A percentile compares a stretch with the other conserved stretches of the same genome.
Conservation (phyloP, 2,113 vertebrate genomes). For the Dipodomys spectabilis region DNA sequence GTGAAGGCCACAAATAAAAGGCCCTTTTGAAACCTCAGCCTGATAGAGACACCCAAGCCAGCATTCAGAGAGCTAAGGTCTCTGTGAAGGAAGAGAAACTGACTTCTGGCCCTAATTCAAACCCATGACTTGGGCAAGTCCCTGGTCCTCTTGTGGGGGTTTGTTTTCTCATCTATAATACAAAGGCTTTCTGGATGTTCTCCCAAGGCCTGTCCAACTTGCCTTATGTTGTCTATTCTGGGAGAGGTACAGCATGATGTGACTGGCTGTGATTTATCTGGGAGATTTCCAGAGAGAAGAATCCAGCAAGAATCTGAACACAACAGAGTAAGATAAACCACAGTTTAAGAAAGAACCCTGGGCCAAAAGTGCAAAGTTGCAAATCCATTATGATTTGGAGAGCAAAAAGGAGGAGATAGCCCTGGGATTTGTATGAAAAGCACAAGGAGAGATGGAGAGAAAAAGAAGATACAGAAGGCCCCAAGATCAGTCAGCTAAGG, state of each 20-base stretch:
- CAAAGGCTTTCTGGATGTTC: slow-evolving; percentile 58
- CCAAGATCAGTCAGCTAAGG: neutral
- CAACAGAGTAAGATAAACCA: slow-evolving; percentile 36
- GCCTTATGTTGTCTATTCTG: slow-evolving; percentile 35
- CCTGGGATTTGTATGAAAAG: neutral
- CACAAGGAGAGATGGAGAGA: neutral
- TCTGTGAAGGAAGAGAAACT: neutral
- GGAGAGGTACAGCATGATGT: neutral
- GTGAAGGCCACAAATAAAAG: neutral
- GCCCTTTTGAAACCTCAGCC: neutral
- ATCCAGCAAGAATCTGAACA: slow-evolving; percentile 40
- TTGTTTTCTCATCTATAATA: slow-evolving; percentile 52
- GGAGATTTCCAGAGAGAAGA: slow-evolving; percentile 55
- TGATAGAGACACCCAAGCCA: neutral
- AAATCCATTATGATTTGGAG: neutral
- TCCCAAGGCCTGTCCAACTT: slow-evolving; percentile 41
- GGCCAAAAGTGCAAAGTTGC: neutral
- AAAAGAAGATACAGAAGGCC: neutral
- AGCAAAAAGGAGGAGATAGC: neutral
- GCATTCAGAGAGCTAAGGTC: neutral
- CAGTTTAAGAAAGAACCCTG: slow-evolving; percentile 34
- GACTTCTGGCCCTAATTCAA: slow-evolving; percentile 53
- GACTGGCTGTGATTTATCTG: slow-evolving; percentile 53
- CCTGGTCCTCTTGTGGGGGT: slow-evolving; percentile 8
- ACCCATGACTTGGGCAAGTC: slow-evolving; percentile 63